A percentile compares a stretch with the other conserved stretches of the same genome.
These are phyloP conservation scores for Ochotona curzoniae DNA, from an alignment of 2,113 vertebrate genomes.

Conservation along the genomic window DNA sequence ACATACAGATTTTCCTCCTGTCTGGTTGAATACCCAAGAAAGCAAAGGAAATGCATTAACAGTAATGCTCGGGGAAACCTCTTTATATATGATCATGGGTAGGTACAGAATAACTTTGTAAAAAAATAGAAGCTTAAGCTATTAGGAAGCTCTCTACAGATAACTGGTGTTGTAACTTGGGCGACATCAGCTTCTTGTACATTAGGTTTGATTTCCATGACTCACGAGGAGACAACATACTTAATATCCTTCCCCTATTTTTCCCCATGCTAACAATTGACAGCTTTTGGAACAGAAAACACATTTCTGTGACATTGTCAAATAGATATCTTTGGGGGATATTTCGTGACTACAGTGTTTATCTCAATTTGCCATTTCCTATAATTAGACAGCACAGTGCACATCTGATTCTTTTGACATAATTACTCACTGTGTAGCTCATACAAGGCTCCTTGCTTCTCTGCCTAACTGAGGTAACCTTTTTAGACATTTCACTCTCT, in stretches of 20 bases:
- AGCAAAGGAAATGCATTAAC: background rate
- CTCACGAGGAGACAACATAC: constrained; percentile 12
- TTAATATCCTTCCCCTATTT: constrained; percentile 31
- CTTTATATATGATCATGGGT: background rate
- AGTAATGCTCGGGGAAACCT: background rate
- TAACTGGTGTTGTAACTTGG: background rate
- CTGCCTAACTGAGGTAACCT: constrained; percentile 8
- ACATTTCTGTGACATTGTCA: constrained; percentile 57
- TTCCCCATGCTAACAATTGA: background rate
- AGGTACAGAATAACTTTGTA: constrained; percentile 14
- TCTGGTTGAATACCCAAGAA: background rate
- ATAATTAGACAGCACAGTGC: constrained; percentile 48
- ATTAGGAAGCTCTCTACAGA: background rate
- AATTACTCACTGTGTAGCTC: constrained; percentile 25
- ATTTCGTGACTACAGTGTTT: constrained; percentile 49
- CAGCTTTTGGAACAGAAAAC: constrained; percentile 50
- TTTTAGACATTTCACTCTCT: constrained; percentile 38
- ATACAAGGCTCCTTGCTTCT: background rate
- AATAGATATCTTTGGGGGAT: constrained; percentile 23
- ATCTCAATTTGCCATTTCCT: constrained; percentile 64
- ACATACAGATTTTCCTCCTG: background rate
- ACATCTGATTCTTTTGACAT: constrained; percentile 54
- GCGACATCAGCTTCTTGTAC: background rate
- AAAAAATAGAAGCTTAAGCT: background rate
- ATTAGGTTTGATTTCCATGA: constrained; percentile 38